Evolutionary conservation across 2,888 invertebrate species (phyloP), one percentile per base, ranked within the genome.

Genomic region (Drosophila paranaensis): DNA sequence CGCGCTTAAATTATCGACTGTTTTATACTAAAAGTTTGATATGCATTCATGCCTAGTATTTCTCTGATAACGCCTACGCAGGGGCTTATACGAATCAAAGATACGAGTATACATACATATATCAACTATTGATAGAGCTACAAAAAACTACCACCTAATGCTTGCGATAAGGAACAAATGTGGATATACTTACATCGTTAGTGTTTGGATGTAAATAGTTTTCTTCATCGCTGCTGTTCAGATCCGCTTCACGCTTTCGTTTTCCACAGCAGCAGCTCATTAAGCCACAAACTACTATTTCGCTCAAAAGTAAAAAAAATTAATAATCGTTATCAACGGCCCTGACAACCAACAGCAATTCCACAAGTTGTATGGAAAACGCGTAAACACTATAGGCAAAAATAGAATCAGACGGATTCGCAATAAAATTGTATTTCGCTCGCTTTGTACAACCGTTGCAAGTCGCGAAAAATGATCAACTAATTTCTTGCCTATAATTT

Each of bases 261-360:
- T 77, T 82, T 50, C 61, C 56, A 71, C 80, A 82, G 55, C 82
- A 82, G 51, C 86, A 80, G 35, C 61, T 65, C 69, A 82, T 82
- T 68, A 40, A 68, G 20, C 6, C 25, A 6, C 35, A 11, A 39
- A 9, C 14, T 37, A 37, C 11, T 53, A 16, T 3, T 16, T 27
- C 13, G 53, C 37, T 48, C 2, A 20, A 8, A 50, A 20, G 3
- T 50, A 13, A 13, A 20, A 8, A 50, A 50, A 8, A 1, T 33
- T 11, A 33, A 33, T 33, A 33, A 16, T 50, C n/a, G 43, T 39
- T 40, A 46, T 30, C 16, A 33, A 35, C 13, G 8, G 8, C 13
- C 16, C 1, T 35, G 8, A 35, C n/a, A 16, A 64, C 25, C 37
- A 9, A 10, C 16, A 45, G 9, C 27, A 39, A 53, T 39, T n/a